phyloP scores from a whole-genome alignment of 53 echinoderm and acorn worm genomes.

The Actinopyga echinites region DNA sequence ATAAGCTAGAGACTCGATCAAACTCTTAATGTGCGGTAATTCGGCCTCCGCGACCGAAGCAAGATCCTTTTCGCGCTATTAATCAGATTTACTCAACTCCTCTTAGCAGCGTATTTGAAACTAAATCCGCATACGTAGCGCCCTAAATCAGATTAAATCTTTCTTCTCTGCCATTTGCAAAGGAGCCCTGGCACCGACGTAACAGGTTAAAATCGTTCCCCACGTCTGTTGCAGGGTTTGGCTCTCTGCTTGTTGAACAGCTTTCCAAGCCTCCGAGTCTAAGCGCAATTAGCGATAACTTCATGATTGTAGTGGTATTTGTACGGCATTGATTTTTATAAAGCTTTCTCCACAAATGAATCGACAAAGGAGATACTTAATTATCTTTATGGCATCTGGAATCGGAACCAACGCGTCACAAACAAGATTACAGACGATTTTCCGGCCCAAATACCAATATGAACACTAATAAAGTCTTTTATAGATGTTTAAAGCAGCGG shows the following conservation, averaged over 20 bases:
- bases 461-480: too few species aligned
- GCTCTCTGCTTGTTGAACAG: constrained; percentile 31
- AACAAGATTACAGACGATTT: constrained; percentile 35
- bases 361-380: constrained; percentile 31
- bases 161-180: constrained; percentile 29
- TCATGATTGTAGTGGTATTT: constrained; percentile 29
- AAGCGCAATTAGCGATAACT: constrained; percentile 10
- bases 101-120: constrained; percentile 34
- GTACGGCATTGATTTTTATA: constrained; percentile 33
- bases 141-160: constrained; percentile 21
- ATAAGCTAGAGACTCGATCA: constrained; percentile 15
- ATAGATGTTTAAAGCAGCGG: too few species aligned
- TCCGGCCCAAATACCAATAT: constrained; percentile 4
- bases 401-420: constrained; percentile 28
- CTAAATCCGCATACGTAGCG: constrained; percentile 33
- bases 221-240: neutral
- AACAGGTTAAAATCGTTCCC: constrained; percentile 31
- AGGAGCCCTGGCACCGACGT: constrained; percentile 20
- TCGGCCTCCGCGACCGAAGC: constrained; percentile 30
- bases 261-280: constrained; percentile 15
- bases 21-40: constrained; percentile 38
- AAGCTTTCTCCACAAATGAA: constrained; percentile 16
- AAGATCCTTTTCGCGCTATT: constrained; percentile 14
- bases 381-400: constrained; percentile 29
- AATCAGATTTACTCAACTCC: constrained; percentile 36